These are phyloP conservation scores for Machaerirhynchus nigripectus DNA, from an alignment of 2,113 vertebrate genomes.

Conservation along the genomic window DNA sequence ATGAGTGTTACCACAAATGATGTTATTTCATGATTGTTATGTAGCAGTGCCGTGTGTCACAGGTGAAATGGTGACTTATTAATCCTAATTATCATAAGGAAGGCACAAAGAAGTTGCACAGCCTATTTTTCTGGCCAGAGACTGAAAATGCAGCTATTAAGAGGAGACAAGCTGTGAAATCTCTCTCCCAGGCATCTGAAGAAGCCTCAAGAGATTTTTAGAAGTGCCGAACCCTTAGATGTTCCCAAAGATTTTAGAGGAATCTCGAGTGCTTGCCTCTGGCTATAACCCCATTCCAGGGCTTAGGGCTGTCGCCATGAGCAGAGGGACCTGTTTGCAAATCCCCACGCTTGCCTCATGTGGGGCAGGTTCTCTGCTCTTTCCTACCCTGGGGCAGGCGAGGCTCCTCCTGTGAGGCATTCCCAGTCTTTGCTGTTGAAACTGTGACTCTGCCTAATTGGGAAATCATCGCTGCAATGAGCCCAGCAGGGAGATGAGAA, in stretches of 20 bases:
- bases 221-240: constrained; percentile 47
- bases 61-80: background rate
- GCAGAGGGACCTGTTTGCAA: constrained; percentile 58
- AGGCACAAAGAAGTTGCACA: background rate
- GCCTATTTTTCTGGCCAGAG: background rate
- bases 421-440: constrained; percentile 34
- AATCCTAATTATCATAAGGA: background rate
- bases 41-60: background rate
- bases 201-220: constrained; percentile 40
- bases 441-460: background rate
- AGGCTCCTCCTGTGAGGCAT: background rate
- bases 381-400: constrained; percentile 38
- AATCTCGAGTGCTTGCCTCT: constrained; percentile 46
- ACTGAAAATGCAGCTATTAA: background rate
- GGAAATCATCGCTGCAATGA: constrained; percentile 22
- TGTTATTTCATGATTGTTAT: accelerated
- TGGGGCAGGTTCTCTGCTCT: constrained; percentile 27
- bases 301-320: constrained; percentile 1
- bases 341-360: constrained; percentile 17
- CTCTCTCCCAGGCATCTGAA: constrained; percentile 38
- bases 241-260: constrained; percentile 52
- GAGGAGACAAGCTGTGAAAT: constrained; percentile 26
- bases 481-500: background rate
- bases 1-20: background rate
- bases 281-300: constrained; percentile 31